Evolutionary conservation across 2,888 invertebrate species (phyloP), one percentile per base, ranked within the genome.

Genomic region (Tryphoninae sp.): DNA sequence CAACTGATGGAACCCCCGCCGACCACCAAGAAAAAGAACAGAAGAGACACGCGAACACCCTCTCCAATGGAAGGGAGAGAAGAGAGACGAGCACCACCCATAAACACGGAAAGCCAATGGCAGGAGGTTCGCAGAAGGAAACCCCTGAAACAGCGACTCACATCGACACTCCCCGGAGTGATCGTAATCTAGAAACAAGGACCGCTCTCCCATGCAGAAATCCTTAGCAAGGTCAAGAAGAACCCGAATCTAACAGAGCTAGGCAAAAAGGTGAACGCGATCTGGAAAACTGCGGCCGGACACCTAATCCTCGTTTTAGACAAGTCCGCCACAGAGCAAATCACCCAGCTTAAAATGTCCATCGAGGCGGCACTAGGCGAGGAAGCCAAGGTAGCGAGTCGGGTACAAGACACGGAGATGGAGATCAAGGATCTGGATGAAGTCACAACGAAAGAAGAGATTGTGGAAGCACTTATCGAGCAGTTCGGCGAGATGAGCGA

Each of bases 401-500:
- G 76, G 55, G 64, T 42, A 4, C 84, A 74, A 1, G 59, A 83
- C 19, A 77, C 74, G 1, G n/a, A 6, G 2, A 8, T 84, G 22
- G 83, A 84, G 22, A 82, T 84, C 13, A 59, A 69, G n/a, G 83
- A 84, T 49, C 40, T 80, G 0, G 82, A 83, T 49, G 82, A 78
- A 2, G n/a, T 13, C 8, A 84, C 78, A 11, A 78, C 80, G 6
- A 75, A 81, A 55, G 81, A 81, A 11, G 84, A 84, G 1, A 71
- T 84, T 11, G 65, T 42, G 26, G 55, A 33, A 0, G 82, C 71
- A 11, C 19, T 84, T 11, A 7, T n/a, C 7, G 16, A 13, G 16
- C 67, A 2, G 62, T n/a, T n/a, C 7, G 16, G 2, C 4, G 71
- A 2, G 62, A 51, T 23, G 16, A 69, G 73, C n/a, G 76, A 67